Conservation (phyloP, 2,888 invertebrate species). For the Dichetophora obliterata region DNA sequence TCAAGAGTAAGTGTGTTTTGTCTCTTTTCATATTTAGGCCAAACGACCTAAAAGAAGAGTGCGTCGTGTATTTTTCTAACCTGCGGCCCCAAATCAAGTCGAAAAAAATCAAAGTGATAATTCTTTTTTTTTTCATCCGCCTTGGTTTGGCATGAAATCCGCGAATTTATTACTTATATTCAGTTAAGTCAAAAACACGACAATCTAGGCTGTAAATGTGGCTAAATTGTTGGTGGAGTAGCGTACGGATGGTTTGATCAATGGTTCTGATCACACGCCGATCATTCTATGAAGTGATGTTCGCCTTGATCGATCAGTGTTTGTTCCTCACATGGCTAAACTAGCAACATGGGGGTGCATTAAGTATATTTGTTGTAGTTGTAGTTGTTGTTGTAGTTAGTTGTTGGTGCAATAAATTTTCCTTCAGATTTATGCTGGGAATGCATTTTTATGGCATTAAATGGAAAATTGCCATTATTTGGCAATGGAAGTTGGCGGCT, state of each 20-base stretch:
- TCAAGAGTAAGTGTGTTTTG: background rate
- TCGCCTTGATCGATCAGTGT: slow-evolving; percentile 27
- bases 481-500: slow-evolving; percentile 7
- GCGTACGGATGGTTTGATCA: slow-evolving; percentile 17
- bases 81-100: slow-evolving; percentile 18
- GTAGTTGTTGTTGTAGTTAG: background rate
- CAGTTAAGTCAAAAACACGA: background rate
- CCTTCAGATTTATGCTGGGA: slow-evolving; percentile 53
- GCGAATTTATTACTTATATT: slow-evolving; percentile 31
- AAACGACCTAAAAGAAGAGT: background rate
- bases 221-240: background rate
- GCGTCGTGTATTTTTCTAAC: slow-evolving; percentile 14
- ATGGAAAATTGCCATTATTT: slow-evolving; percentile 54
- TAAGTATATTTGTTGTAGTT: background rate
- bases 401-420: slow-evolving; percentile 50
- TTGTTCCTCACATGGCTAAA: background rate
- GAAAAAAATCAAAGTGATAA: slow-evolving; percentile 30
- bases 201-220: slow-evolving; percentile 1
- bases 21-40: background rate
- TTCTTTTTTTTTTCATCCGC: background rate
- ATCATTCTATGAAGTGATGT: slow-evolving; percentile 25
- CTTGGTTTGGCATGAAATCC: slow-evolving; percentile 10
- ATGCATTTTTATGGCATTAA: slow-evolving; percentile 52
- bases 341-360: slow-evolving; percentile 9
- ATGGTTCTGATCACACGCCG: slow-evolving; percentile 19